Evolutionary conservation across 2,797 vertebrate genomes (phyloP).

Genomic region (Tokudaia muenninki): DNA sequence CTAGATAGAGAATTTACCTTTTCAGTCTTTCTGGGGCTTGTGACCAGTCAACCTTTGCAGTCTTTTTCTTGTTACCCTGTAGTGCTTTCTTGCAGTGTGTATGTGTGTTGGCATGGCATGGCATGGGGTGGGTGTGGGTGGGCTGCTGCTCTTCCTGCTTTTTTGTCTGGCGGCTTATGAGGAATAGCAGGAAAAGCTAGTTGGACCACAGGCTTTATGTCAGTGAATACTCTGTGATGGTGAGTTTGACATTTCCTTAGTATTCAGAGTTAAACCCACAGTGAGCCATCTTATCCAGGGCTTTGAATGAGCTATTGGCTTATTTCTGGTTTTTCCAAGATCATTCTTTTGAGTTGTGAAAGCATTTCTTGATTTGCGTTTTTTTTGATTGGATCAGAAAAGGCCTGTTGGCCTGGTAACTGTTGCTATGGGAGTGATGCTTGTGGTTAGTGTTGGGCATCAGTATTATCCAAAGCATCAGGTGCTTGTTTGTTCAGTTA

Average conservation of each 20-base stretch:
- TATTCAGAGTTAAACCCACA: conserved; percentile 22
- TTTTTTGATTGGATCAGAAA: conserved; percentile 52
- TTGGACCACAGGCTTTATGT: background rate
- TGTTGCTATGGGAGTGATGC: conserved; percentile 60
- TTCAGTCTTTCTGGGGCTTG: conserved; percentile 11
- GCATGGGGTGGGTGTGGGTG: background rate
- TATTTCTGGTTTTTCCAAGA: background rate
- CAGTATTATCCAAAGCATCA: conserved; percentile 43
- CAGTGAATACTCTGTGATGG: background rate
- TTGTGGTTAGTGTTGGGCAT: conserved; percentile 38
- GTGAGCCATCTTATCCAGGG: background rate
- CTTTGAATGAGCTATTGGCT: background rate
- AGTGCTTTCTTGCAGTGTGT: background rate
- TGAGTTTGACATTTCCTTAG: background rate
- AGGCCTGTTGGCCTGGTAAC: conserved; percentile 1
- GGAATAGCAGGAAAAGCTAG: conserved; percentile 10
- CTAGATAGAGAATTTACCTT: conserved; percentile 8
- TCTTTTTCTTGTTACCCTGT: background rate
- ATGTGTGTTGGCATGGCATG: background rate
- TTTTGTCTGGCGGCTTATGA: background rate
- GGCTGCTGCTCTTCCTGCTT: background rate
- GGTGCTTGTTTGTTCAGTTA: conserved; percentile 36
- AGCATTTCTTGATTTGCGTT: conserved; percentile 37
- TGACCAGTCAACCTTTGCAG: background rate
- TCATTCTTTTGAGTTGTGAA: background rate